Conservation (phyloP, 2,888 invertebrate genomes). For the Mayetiola destructor region DNA sequence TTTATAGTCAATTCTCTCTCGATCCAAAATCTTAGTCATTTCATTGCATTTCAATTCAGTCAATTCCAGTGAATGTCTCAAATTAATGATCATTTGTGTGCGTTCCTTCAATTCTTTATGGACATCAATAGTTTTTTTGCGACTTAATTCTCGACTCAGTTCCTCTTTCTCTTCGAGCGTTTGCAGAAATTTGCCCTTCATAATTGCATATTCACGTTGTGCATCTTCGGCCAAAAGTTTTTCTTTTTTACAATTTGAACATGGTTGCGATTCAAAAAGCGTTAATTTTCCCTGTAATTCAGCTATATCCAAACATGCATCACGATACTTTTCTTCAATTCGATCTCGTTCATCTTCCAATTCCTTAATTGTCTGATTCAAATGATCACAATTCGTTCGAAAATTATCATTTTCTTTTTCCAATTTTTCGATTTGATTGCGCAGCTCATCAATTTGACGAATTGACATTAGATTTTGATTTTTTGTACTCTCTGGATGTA, state of each 20-base stretch:
- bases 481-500: slow-evolving; percentile 22
- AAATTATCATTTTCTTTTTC: slow-evolving; percentile 20
- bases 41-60: slow-evolving; percentile 30
- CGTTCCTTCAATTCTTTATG: slow-evolving; percentile 31
- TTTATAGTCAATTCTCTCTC: slow-evolving; percentile 35
- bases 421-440: slow-evolving; percentile 26
- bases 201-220: slow-evolving; percentile 40
- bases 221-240: slow-evolving; percentile 40
- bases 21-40: slow-evolving; percentile 38
- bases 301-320: neutral
- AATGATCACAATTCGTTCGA: slow-evolving; percentile 28
- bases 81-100: slow-evolving; percentile 25
- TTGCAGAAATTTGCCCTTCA: slow-evolving; percentile 41
- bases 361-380: neutral
- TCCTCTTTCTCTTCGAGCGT: slow-evolving; percentile 46
- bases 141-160: slow-evolving; percentile 41
- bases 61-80: slow-evolving; percentile 34
- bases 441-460: slow-evolving; percentile 22
- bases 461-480: slow-evolving; percentile 26
- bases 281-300: neutral
- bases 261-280: neutral
- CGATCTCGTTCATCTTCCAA: slow-evolving; percentile 34
- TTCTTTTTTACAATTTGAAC: slow-evolving; percentile 38
- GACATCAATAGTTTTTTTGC: slow-evolving; percentile 38
- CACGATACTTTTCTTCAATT: slow-evolving; percentile 24